A percentile compares a stretch with the other conserved stretches of the same genome.
These are phyloP conservation scores for Oncopodura yosiiana DNA, from an alignment of 1,140 invertebrate species.

Conservation along the genomic window DNA sequence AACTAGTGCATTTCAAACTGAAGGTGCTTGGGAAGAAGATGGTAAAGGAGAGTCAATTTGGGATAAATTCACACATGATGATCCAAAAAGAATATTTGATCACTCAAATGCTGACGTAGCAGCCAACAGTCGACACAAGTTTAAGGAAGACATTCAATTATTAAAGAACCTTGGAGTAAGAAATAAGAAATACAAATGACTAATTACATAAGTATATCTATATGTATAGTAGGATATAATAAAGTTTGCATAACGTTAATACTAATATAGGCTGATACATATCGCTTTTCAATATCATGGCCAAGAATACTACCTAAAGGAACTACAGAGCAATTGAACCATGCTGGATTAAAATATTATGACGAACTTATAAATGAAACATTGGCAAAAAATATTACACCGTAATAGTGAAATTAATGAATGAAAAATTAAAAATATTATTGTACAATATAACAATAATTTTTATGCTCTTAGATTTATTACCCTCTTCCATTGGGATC, in stretches of 20 bases:
- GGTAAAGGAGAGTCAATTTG: constrained; percentile 30
- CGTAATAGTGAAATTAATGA: constrained; percentile 33
- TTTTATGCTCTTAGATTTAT: constrained; percentile 9
- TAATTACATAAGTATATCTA: too few species aligned
- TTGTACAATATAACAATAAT: constrained; percentile 33
- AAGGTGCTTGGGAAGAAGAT: constrained; percentile 39
- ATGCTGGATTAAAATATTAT: constrained; percentile 39
- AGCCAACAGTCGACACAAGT: constrained; percentile 58
- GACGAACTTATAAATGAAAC: constrained; percentile 34
- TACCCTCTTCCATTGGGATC: constrained; percentile 42
- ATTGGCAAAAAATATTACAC: constrained; percentile 28
- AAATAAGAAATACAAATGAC: too few species aligned
- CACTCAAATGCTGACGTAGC: constrained; percentile 52
- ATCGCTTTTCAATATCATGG: constrained; percentile 38
- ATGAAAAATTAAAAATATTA: constrained; percentile 28
- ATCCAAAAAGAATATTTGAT: constrained; percentile 43
- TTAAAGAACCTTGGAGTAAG: constrained; percentile 43
- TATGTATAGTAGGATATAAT: too few species aligned
- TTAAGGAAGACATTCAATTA: constrained; percentile 53
- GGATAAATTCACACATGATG: constrained; percentile 18
- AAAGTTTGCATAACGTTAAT: too few species aligned
- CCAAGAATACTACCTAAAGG: constrained; percentile 37
- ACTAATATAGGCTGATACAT: constrained; percentile 12
- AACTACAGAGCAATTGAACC: constrained; percentile 32
- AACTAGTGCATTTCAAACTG: constrained; percentile 41